phyloP scores from a whole-genome alignment of 2,113 vertebrate genomes.

The mouse (Mus musculus) region GRCm39 chr1:120587501-120588000 shows the following conservation, averaged over 20 bases:
- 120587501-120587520: conserved; percentile 82
- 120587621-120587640: conserved; percentile 67
- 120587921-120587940: neutral
- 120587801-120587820: conserved; percentile 67
- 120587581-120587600: conserved; percentile 9
- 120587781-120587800: neutral
- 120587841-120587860: neutral
- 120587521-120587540: conserved; percentile 78
- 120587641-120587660: neutral
- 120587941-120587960: neutral
- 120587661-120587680: neutral
- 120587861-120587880: neutral
- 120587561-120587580: conserved; percentile 29
- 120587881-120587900: neutral
- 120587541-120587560: conserved; percentile 77
- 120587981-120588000: neutral
- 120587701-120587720: conserved; percentile 4
- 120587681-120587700: conserved; percentile 4
- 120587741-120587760: conserved; percentile 33
- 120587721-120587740: conserved; percentile 1
- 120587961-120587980: neutral
- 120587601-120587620: conserved; percentile 8
- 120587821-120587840: neutral
- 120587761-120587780: neutral
- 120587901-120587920: neutral